Conservation (phyloP, 2,113 vertebrate genomes). For the Climacteris rufus region DNA sequence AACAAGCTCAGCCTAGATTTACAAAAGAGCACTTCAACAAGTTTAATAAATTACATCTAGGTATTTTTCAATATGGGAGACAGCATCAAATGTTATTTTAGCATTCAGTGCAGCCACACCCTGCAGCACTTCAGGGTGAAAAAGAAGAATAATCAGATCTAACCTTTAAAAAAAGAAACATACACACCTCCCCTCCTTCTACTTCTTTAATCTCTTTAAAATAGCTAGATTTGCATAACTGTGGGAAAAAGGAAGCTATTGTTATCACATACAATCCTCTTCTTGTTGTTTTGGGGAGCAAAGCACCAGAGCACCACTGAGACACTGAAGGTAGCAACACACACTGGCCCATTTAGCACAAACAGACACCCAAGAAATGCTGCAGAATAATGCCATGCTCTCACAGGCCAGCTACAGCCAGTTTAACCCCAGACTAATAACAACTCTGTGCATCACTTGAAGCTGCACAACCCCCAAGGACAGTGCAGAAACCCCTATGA, state of each 20-base stretch:
- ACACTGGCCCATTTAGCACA: not conserved
- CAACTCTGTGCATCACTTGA: not conserved
- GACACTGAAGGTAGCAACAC: not conserved
- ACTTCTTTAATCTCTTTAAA: conserved; percentile 23
- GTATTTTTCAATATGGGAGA: conserved; percentile 34
- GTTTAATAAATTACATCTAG: conserved; percentile 22
- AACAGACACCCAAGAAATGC: not conserved
- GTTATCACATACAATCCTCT: conserved; percentile 21
- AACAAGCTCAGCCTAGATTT: not conserved
- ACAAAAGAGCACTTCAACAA: not conserved
- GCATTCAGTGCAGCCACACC: conserved; percentile 25
- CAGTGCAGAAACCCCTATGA: not conserved
- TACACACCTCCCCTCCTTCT: not conserved
- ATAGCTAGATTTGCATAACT: conserved; percentile 19
- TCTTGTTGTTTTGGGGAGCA: not conserved
- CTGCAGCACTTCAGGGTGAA: not conserved
- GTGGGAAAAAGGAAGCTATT: conserved; percentile 43
- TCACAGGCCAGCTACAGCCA: not conserved
- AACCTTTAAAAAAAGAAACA: not conserved
- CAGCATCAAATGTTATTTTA: conserved; percentile 23
- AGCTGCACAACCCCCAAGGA: not conserved
- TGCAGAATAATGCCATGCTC: not conserved
- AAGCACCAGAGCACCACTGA: not conserved
- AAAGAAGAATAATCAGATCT: not conserved
- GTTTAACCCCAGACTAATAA: not conserved